Evolutionary conservation across 2,888 invertebrate genomes (phyloP).

Genomic region (Protodeltote pygarga): DNA sequence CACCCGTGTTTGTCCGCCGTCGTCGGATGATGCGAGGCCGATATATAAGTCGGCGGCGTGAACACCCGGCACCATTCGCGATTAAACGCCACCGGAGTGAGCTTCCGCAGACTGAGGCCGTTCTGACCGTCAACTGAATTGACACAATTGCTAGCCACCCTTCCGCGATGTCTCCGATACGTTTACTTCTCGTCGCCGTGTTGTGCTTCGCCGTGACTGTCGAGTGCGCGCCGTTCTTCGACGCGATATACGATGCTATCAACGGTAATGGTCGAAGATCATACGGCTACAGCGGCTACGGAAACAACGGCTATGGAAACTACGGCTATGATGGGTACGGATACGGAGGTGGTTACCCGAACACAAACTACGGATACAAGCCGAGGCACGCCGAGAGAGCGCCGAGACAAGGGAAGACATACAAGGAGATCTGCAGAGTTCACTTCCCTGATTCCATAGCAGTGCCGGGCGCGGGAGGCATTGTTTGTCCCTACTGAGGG

Average conservation of each 20-base stretch:
- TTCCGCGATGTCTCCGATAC: constrained; percentile 78
- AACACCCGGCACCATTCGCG: constrained; percentile 83
- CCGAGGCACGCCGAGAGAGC: constrained; percentile 57
- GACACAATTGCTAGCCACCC: constrained; percentile 75
- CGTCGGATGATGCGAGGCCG: constrained; percentile 85
- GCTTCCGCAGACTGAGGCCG: constrained; percentile 79
- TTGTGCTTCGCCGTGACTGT: constrained; percentile 53
- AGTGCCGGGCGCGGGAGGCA: constrained; percentile 85
- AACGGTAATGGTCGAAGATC: constrained; percentile 75
- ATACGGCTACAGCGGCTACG: constrained; percentile 71
- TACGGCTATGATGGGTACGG: constrained; percentile 61
- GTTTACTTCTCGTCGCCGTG: constrained; percentile 57
- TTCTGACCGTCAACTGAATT: constrained; percentile 80
- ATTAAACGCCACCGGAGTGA: constrained; percentile 76
- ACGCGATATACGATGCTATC: constrained; percentile 80
- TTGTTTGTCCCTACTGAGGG: constrained; percentile 89
- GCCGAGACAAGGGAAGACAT: constrained; percentile 84
- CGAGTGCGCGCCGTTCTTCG: constrained; percentile 78
- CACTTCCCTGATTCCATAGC: constrained; percentile 87
- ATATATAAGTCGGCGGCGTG: constrained; percentile 79
- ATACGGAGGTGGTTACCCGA: constrained; percentile 46
- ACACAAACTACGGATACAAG: constrained; percentile 42
- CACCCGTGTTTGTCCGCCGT: constrained; percentile 71
- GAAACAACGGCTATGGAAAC: constrained; percentile 64
- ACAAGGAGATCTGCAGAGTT: constrained; percentile 90